Evolutionary conservation across 1,140 invertebrate species (phyloP).

Genomic region (Macrotrachela quadricornifera): DNA sequence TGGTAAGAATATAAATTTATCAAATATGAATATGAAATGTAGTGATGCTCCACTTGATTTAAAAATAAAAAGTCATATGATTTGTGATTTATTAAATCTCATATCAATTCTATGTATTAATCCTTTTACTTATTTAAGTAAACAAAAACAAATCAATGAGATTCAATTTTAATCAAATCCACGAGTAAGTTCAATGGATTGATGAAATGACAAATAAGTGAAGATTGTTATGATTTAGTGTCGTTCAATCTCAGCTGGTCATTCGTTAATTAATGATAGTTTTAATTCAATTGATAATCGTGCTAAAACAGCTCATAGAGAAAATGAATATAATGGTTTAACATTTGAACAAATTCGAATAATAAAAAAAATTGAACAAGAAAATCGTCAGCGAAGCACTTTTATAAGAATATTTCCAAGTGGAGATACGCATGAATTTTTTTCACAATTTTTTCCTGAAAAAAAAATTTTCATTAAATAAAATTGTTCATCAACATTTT

Average conservation of each 20-base stretch:
- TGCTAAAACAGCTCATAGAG: too few species aligned
- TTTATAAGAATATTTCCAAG: constrained; percentile 78
- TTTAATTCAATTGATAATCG: too few species aligned
- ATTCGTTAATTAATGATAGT: too few species aligned
- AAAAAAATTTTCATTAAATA: too few species aligned
- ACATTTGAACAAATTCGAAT: constrained; percentile 50
- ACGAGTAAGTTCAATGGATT: too few species aligned
- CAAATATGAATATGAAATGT: too few species aligned
- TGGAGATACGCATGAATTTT: constrained; percentile 49
- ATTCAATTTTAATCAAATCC: too few species aligned
- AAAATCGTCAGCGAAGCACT: constrained; percentile 59
- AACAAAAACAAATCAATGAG: not conserved
- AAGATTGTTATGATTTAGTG: too few species aligned
- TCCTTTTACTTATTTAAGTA: not conserved
- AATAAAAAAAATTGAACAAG: constrained; percentile 51
- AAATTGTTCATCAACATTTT: not conserved
- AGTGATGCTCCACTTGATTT: constrained; percentile 71
- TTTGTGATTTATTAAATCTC: constrained; percentile 67
- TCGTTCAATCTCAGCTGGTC: too few species aligned
- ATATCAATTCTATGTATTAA: constrained; percentile 41
- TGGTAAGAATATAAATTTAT: too few species aligned
- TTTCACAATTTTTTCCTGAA: constrained; percentile 10
- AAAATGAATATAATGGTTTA: constrained; percentile 17
- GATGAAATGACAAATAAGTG: too few species aligned
- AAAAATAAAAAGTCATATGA: constrained; percentile 66